Base-by-base conservation (phyloP, 1,140 invertebrate genomes). In the Gonioctena quinquepunctata region DNA sequence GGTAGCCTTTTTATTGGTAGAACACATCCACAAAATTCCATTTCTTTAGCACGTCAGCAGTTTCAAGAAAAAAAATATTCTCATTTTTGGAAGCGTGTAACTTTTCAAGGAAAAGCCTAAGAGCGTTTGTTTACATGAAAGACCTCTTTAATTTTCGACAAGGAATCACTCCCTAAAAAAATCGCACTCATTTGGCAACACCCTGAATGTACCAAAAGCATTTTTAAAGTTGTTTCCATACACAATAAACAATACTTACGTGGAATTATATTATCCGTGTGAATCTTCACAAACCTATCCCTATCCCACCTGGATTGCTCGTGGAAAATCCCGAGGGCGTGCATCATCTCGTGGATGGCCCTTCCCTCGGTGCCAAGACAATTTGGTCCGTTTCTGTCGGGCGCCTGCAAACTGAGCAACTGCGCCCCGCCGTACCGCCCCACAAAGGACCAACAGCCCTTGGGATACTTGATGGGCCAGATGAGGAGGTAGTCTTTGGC, bases 401-500 rank as follows among this genome's bases (percentile, higher is more conserved):
- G 90, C 1, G 89, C 85, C 75, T 90, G 87, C 4, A 92, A 77
- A 16, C 88, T 90, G 3, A 92, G 78, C 59, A 90, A 84, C 81
- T 92, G 90, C 3, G 87, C 82, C 2, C 90, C 90, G n/a, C 90
- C 90, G 27, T 85, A 84, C 66, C 83, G 80, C 5, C 90, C 90
- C 3, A 91, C 87, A 79, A 85, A 90, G 0, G 89, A 90, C 90
- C 90, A 91, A 78, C 90, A 92, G 21, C 89, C 89, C 84, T 85
- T 84, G 23, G 89, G 89, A 78, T 88, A 87, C 79, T 89, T 86
- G 3, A 90, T 87, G 2, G 89, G 89, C 89, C 88, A 90, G 54
- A 90, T 89, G 1, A 90, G 74, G 5, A 90, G 77, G 74, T 88
- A 90, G 74, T 92, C 90, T 72, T 86, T 84, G 2, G 71, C 75